Evolutionary conservation across 2,113 vertebrate species (phyloP), one percentile per base, ranked within the genome.

Genomic region (Octodon degus): DNA sequence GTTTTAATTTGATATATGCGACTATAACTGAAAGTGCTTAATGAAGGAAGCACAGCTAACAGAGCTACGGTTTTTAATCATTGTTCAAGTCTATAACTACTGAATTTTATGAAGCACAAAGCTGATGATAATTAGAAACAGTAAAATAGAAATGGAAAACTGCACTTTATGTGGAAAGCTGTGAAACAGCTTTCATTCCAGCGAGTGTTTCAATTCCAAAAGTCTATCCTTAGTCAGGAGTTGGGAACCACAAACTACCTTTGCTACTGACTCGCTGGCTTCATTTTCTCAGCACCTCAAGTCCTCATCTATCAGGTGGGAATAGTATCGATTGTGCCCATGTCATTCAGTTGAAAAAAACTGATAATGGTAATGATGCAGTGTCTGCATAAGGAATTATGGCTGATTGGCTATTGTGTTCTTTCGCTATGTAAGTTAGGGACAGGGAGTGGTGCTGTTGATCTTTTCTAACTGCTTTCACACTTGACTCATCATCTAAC

Each of bases 321-420:
- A 81, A 22, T 3, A 43, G 25, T 8, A 47, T 16, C 30, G 82
- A 30, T 19, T 37, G 37, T 68, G 3, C 13, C 20, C 1, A 65
- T 40, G 32, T 34, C 50, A 10, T 6, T 55, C 27, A 10, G 0
- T 2, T 62, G 63, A 76, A 89, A 65, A 76, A 3, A 24, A 82
- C 47, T 17, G 80, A 27, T 3, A 22, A 47, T 11, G 58, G n/a
- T 16, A 30, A 32, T 0, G 37, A 53, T 2, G 30, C 83, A 22
- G 0, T 2, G 7, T 13, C 43, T 37, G 1, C 11, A 2, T 0
- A 19, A 43, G 62, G 32, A n/a, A 25, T 47, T 14, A 8, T 0
- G 4, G 16, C 40, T 25, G 2, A 30, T 0, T 22, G 25, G 22
- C 32, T 1, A 40, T n/a, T 37, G 1, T 2, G 47, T 68, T 81